Conservation (phyloP, 2,888 invertebrate species). For the Drosophila nr. fundita region DNA sequence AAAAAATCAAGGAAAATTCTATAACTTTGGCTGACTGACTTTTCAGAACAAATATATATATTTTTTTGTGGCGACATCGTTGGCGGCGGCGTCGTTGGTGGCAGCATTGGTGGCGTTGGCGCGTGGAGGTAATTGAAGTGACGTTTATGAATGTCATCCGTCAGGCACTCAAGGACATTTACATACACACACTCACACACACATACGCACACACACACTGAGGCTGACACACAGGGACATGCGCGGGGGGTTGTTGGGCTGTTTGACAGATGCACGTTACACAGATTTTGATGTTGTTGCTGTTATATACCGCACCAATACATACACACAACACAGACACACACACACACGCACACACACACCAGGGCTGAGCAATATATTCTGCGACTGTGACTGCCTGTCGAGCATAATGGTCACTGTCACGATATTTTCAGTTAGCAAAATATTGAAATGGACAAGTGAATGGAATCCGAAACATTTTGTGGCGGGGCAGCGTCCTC, state of each 20-base stretch:
- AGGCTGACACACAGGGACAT: conserved; percentile 28
- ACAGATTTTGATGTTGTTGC: conserved; percentile 62
- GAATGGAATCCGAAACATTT: not conserved
- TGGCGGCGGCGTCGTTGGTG: conserved; percentile 32
- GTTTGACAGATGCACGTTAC: conserved; percentile 79
- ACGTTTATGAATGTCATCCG: conserved; percentile 83
- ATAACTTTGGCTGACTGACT: conserved; percentile 71
- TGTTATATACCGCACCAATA: conserved; percentile 50
- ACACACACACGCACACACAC: conserved; percentile 4
- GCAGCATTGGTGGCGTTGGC: conserved; percentile 65
- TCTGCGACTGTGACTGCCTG: not conserved
- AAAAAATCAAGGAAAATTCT: conserved; percentile 38
- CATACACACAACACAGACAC: conserved; percentile 26
- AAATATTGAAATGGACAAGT: not conserved
- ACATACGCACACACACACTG: conserved; percentile 16
- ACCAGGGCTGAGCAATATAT: conserved; percentile 2
- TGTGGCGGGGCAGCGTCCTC: not conserved
- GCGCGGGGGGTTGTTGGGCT: conserved; percentile 63
- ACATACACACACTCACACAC: conserved; percentile 61
- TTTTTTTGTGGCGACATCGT: conserved; percentile 55
- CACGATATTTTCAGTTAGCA: not conserved
- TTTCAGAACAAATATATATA: conserved; percentile 53
- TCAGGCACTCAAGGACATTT: conserved; percentile 79
- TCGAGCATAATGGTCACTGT: not conserved
- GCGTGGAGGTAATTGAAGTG: conserved; percentile 83